Conservation (phyloP, 2,888 invertebrate genomes). For the Rhamnusium bicolor region DNA sequence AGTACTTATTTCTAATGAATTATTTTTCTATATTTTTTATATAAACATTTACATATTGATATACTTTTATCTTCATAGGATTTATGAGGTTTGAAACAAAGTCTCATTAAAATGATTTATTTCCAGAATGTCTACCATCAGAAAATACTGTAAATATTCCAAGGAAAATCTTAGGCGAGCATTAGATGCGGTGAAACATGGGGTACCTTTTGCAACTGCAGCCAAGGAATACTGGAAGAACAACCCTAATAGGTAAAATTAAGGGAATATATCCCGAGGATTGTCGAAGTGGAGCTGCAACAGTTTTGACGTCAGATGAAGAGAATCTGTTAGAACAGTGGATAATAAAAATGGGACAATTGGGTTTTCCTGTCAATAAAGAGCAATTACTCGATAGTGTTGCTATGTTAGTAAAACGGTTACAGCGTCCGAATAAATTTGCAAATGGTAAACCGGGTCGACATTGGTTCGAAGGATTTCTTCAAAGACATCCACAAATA, state of each 20-base stretch:
- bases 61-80: too few relatives aligned
- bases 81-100: too few relatives aligned
- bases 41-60: too few relatives aligned
- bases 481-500: constrained; percentile 35
- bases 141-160: background rate
- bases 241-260: constrained; percentile 43
- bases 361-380: constrained; percentile 39
- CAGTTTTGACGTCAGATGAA: constrained; percentile 38
- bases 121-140: too few relatives aligned
- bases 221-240: constrained; percentile 41
- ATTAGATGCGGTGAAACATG: constrained; percentile 38
- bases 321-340: constrained; percentile 38
- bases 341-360: constrained; percentile 38
- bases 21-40: too few relatives aligned
- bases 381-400: constrained; percentile 23
- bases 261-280: constrained; percentile 43
- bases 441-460: constrained; percentile 28
- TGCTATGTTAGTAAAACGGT: constrained; percentile 28
- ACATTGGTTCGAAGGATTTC: constrained; percentile 35
- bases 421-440: constrained; percentile 32
- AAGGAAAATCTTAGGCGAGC: constrained; percentile 29
- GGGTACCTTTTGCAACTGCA: constrained; percentile 36
- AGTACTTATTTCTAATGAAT: too few relatives aligned
- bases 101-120: too few relatives aligned
- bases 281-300: constrained; percentile 36